Evolutionary conservation across 2,797 vertebrate genomes (phyloP), one percentile per base, ranked within the genome.

Genomic region (Pantherophis vulpinus): DNA sequence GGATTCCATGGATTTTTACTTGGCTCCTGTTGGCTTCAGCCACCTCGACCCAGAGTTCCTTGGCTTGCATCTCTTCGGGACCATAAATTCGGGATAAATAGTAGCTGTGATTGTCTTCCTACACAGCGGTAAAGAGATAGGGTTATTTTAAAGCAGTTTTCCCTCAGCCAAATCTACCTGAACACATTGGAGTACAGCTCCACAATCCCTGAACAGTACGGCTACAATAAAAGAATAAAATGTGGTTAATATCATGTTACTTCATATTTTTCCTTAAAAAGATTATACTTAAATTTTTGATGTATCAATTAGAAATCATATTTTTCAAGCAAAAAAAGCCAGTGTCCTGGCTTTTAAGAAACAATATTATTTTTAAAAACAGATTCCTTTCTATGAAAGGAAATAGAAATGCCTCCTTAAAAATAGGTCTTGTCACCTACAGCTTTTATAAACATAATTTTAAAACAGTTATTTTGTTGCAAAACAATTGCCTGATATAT

Each of bases 101-200:
- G 91, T 99, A 99, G 94, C 96, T 98, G 94, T 98, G 98, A 95
- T 98, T 98, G 96, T 99, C 98, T 97, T 98, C 98, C 98, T 99
- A 96, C 29, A 16, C 74, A 94, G 79, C 95, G 18, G 94, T 60
- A 94, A 87, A 90, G 20, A 90, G 70, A 42, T 2, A 54, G 5
- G 23, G 20, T 88, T 58, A 86, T 23, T 86, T 63, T 56, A 79
- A 13, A 58, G 37, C 58, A 83, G 37, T 20, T 47, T 83, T 47
- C 37, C 37, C 4, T 83, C 37, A 83, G 20, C 74, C 37, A 47
- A 37, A 37, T 8, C 37, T 42, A 25, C 9, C 1, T 83, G 74
- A 23, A 47, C 9, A 42, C 59, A 25, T 3, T 60, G 58, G 25
- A 59, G n/a, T 89, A 60, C 37, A 59, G 6, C 20, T 60, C 2